Percentiles rank a stretch among this genome's conserved stretches.
Conservation (phyloP, 2,113 vertebrate species). For the Phodopus roborovskii region DNA sequence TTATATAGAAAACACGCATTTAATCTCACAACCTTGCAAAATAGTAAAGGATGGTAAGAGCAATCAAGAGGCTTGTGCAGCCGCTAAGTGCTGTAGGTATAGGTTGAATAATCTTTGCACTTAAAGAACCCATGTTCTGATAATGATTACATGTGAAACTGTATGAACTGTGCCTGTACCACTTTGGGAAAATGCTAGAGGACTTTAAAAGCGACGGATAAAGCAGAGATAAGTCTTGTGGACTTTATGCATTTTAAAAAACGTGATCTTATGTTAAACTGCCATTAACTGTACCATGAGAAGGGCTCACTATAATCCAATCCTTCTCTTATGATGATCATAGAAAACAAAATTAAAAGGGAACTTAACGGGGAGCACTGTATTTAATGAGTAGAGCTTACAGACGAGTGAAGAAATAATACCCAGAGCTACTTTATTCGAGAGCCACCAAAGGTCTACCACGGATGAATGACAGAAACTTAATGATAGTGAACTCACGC, state of each 20-base stretch:
- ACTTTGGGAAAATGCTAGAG: slow-evolving; percentile 12
- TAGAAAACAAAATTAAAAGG: slow-evolving; percentile 81
- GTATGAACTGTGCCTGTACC: neutral
- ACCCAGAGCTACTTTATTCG: slow-evolving; percentile 77
- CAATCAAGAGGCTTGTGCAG: neutral
- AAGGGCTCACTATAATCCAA: neutral
- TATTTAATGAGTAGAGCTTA: slow-evolving; percentile 81
- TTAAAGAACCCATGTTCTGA: slow-evolving; percentile 30
- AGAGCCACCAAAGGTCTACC: slow-evolving; percentile 75
- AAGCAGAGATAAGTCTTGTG: slow-evolving; percentile 47
- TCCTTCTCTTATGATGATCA: slow-evolving; percentile 68
- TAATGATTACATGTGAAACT: neutral
- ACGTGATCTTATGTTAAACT: slow-evolving; percentile 44
- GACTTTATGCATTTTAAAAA: slow-evolving; percentile 59
- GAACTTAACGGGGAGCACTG: slow-evolving; percentile 81
- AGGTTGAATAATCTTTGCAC: slow-evolving; percentile 23
- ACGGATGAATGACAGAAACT: slow-evolving; percentile 76
- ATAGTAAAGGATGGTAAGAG: slow-evolving; percentile 24
- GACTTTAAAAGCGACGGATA: slow-evolving; percentile 44
- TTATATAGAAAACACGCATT: neutral
- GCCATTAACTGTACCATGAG: slow-evolving; percentile 50
- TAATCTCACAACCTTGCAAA: neutral
- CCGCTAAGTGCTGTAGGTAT: slow-evolving; percentile 28
- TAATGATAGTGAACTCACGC: slow-evolving; percentile 72
- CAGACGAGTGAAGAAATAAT: slow-evolving; percentile 81